A percentile compares a stretch with the other conserved stretches of the same genome.
Conservation (phyloP, 2,113 vertebrate genomes). For the Nesogale talazaci region DNA sequence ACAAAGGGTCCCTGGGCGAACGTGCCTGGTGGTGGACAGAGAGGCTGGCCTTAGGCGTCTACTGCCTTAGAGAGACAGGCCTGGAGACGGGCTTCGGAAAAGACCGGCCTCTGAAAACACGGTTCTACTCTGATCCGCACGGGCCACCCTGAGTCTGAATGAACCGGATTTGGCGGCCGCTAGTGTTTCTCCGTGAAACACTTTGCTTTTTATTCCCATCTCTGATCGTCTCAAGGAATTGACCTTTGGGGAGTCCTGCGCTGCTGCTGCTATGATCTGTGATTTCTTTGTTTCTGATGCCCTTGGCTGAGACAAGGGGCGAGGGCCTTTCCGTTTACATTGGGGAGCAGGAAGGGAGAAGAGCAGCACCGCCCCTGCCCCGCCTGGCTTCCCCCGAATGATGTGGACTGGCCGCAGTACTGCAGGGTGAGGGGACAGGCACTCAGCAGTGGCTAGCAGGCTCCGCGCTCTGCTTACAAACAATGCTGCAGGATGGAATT, state of each 20-base stretch:
- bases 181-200: not conserved
- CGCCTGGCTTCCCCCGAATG: not conserved
- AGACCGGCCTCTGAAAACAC: not conserved
- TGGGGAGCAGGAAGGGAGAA: not conserved
- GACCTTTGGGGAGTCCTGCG: not conserved
- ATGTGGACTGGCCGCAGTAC: too few relatives aligned
- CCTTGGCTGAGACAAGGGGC: not conserved
- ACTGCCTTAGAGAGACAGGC: not conserved
- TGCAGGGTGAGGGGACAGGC: too few relatives aligned
- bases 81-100: not conserved
- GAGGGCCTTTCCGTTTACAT: not conserved
- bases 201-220: not conserved
- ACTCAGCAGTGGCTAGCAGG: not conserved
- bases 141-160: not conserved
- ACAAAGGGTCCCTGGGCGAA: not conserved
- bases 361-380: not conserved
- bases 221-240: not conserved
- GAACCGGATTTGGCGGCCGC: not conserved
- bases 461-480: too few relatives aligned
- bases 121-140: not conserved
- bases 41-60: not conserved
- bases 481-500: not conserved
- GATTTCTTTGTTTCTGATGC: not conserved
- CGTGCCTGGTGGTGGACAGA: not conserved
- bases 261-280: not conserved